Conservation (phyloP, 2,797 vertebrate genomes). For the Hydrophis major region DNA sequence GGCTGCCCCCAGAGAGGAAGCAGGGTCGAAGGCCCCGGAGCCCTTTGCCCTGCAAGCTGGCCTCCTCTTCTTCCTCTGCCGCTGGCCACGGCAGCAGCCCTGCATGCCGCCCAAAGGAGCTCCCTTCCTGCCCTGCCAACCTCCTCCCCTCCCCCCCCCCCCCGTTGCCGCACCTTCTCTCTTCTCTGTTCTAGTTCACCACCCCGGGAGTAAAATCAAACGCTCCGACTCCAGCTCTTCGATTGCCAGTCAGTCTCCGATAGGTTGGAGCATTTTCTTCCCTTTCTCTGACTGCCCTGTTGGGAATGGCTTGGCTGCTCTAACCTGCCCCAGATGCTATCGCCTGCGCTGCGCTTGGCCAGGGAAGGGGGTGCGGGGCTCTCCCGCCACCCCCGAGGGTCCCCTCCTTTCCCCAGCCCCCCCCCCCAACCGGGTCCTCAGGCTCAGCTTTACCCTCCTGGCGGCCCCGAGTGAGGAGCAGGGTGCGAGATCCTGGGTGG, state of each 20-base stretch:
- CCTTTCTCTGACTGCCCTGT: background rate
- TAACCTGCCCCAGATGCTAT: slow-evolving; percentile 5
- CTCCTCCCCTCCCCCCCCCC: slow-evolving; percentile 45
- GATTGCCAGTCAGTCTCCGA: slow-evolving; percentile 87
- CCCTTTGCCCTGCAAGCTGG: background rate
- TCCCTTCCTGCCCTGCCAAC: slow-evolving; percentile 40
- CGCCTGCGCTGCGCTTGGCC: slow-evolving; percentile 34
- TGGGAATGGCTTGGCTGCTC: slow-evolving; percentile 66
- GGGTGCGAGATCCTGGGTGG: background rate
- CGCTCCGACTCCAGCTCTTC: slow-evolving; percentile 94
- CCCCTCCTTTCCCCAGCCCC: too few species aligned
- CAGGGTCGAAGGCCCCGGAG: background rate
- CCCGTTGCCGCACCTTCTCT: slow-evolving; percentile 63
- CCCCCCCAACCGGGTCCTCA: background rate
- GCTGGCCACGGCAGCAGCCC: background rate
- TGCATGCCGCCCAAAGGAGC: slow-evolving; percentile 8
- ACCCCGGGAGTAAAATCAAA: slow-evolving; percentile 93
- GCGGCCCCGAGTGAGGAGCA: background rate
- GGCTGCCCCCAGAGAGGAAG: background rate
- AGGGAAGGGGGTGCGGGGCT: background rate
- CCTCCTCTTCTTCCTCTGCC: background rate
- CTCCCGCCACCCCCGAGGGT: background rate
- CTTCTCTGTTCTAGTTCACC: slow-evolving; percentile 84
- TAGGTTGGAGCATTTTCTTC: slow-evolving; percentile 83
- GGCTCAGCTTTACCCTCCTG: background rate